These are phyloP conservation scores for Intellagama lesueurii DNA, from an alignment of 2,797 vertebrate species.

Conservation along the genomic window DNA sequence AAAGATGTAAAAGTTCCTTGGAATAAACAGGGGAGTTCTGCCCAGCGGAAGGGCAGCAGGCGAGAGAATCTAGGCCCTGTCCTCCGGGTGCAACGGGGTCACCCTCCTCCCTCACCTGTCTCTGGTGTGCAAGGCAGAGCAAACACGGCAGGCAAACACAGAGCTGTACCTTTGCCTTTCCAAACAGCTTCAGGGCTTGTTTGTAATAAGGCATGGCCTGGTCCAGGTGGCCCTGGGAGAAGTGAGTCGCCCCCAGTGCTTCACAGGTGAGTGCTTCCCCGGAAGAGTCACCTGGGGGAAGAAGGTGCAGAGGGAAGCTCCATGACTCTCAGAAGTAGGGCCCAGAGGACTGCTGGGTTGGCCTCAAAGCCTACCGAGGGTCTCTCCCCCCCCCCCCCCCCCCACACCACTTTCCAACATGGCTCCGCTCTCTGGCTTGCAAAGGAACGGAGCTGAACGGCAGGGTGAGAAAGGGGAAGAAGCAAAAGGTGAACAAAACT, in stretches of 20 bases:
- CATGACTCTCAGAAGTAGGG: neutral
- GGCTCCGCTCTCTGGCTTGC: neutral
- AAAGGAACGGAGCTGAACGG: neutral
- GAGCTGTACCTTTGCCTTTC: slow-evolving; percentile 67
- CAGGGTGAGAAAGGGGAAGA: no score
- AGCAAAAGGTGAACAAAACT: no score
- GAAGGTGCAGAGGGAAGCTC: neutral
- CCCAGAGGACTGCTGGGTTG: neutral
- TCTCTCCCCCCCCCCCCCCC: neutral
- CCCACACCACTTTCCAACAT: neutral
- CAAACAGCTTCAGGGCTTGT: slow-evolving; percentile 63
- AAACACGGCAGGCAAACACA: slow-evolving; percentile 12
- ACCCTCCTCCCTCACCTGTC: neutral
- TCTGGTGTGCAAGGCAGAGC: slow-evolving; percentile 32
- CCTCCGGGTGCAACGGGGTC: no score
- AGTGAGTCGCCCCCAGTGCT: slow-evolving; percentile 32
- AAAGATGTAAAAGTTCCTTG: no score
- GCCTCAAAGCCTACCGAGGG: neutral
- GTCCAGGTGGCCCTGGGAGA: slow-evolving; percentile 42
- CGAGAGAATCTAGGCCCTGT: no score
- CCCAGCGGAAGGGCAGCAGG: neutral
- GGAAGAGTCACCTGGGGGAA: slow-evolving; percentile 17
- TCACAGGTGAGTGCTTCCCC: slow-evolving; percentile 51
- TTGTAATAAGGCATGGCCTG: slow-evolving; percentile 58
- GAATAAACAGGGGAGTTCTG: neutral